These are phyloP conservation scores for Taenaris catops DNA, from an alignment of 2,888 invertebrate genomes.

Conservation along the genomic window DNA sequence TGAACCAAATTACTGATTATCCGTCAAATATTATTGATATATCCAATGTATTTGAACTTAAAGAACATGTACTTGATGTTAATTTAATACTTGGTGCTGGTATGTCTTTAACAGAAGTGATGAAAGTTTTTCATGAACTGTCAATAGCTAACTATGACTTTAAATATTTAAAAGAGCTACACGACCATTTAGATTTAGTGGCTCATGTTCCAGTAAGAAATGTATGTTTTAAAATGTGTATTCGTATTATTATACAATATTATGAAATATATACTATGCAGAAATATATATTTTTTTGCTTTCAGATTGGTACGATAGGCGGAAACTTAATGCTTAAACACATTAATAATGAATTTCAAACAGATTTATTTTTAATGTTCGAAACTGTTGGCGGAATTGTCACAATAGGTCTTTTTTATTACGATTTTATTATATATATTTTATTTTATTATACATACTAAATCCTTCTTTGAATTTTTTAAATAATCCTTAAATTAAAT, in stretches of 20 bases:
- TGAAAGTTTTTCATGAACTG: constrained; percentile 60
- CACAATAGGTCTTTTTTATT: constrained; percentile 44
- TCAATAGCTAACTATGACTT: constrained; percentile 67
- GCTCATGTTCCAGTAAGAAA: constrained; percentile 88
- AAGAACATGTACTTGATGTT: constrained; percentile 44
- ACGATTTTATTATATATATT: neutral
- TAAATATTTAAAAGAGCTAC: constrained; percentile 80
- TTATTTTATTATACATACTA: too few relatives aligned
- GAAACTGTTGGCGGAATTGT: constrained; percentile 69
- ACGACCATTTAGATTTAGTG: constrained; percentile 84
- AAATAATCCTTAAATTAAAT: too few relatives aligned
- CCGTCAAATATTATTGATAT: constrained; percentile 58
- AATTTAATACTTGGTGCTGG: constrained; percentile 60
- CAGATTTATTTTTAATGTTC: constrained; percentile 86
- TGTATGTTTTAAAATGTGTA: constrained; percentile 58
- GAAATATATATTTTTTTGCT: constrained; percentile 18
- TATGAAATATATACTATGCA: too few relatives aligned
- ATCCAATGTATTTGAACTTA: constrained; percentile 51
- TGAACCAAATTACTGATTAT: constrained; percentile 48
- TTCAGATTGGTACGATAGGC: constrained; percentile 84
- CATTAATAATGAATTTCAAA: constrained; percentile 84
- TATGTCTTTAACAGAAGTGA: constrained; percentile 56
- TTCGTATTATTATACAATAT: too few relatives aligned
- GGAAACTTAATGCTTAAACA: constrained; percentile 85
- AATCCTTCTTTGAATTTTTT: too few relatives aligned